Evolutionary conservation across 2,797 vertebrate genomes (phyloP).

Genomic region (Phalanger gymnotis): DNA sequence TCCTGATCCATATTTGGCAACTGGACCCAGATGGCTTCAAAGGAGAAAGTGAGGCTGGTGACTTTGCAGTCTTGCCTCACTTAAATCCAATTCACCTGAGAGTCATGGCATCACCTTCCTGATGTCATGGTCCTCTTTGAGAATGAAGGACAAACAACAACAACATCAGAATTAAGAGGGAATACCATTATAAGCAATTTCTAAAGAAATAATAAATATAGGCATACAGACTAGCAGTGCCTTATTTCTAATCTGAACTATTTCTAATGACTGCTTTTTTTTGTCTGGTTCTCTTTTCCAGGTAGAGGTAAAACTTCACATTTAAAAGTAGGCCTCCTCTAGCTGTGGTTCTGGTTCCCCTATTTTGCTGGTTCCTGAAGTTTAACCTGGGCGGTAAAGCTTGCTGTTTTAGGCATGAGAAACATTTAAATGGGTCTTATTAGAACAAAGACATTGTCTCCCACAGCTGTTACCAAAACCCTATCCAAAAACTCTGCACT

Average conservation of each 20-base stretch:
- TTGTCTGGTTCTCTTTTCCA: neutral
- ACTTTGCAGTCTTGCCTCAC: no score
- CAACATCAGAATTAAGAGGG: no score
- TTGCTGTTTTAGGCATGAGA: neutral
- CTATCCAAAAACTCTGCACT: neutral
- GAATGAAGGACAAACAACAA: no score
- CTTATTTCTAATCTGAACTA: neutral
- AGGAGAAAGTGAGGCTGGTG: no score
- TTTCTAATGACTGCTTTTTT: neutral
- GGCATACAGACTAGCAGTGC: neutral
- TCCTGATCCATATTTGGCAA: no score
- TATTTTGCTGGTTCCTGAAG: neutral
- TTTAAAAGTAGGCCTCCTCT: neutral
- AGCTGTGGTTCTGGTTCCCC: neutral
- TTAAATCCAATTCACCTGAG: no score
- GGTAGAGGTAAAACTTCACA: neutral
- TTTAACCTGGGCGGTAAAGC: no score
- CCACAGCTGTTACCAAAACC: neutral
- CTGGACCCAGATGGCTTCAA: no score
- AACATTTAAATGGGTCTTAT: neutral
- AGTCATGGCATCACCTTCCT: no score
- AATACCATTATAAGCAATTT: neutral
- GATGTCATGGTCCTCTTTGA: no score
- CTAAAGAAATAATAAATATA: neutral
- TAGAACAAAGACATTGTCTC: neutral